A percentile compares a stretch with the other conserved stretches of the same genome.
These are phyloP conservation scores for Nasonia oneida DNA, from an alignment of 2,888 invertebrate species.

Conservation along the genomic window DNA sequence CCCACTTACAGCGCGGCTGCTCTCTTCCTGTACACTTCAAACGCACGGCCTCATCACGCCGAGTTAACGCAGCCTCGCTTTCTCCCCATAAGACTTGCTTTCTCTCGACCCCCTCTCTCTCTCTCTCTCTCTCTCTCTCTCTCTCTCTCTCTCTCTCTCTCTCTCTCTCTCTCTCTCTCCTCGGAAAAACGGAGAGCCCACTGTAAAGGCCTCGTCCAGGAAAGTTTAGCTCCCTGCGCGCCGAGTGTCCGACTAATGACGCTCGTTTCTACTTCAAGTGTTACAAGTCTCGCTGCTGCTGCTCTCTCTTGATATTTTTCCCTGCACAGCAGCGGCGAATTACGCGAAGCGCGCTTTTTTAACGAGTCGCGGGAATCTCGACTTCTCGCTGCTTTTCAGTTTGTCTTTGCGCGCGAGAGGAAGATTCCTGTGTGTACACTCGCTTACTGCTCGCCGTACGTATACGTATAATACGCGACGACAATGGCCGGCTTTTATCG, in stretches of 20 bases:
- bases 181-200: background rate
- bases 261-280: conserved; percentile 62
- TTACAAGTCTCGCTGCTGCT: conserved; percentile 33
- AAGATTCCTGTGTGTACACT: conserved; percentile 1
- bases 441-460: background rate
- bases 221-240: conserved; percentile 48
- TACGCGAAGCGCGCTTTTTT: conserved; percentile 53
- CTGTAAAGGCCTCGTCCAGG: conserved; percentile 4
- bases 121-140: background rate
- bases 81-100: background rate
- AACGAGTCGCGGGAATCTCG: conserved; percentile 53
- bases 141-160: background rate
- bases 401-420: conserved; percentile 19
- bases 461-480: background rate
- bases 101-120: background rate
- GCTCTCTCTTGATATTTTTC: background rate
- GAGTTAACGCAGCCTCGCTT: conserved; percentile 19
- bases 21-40: background rate
- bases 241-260: conserved; percentile 61
- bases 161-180: conserved; percentile 1
- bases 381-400: conserved; percentile 9
- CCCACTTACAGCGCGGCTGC: background rate
- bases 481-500: background rate
- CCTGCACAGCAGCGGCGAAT: conserved; percentile 29
- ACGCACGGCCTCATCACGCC: conserved; percentile 11